phyloP scores from a whole-genome alignment of 2,113 vertebrate genomes.

The Barnardius zonarius region DNA sequence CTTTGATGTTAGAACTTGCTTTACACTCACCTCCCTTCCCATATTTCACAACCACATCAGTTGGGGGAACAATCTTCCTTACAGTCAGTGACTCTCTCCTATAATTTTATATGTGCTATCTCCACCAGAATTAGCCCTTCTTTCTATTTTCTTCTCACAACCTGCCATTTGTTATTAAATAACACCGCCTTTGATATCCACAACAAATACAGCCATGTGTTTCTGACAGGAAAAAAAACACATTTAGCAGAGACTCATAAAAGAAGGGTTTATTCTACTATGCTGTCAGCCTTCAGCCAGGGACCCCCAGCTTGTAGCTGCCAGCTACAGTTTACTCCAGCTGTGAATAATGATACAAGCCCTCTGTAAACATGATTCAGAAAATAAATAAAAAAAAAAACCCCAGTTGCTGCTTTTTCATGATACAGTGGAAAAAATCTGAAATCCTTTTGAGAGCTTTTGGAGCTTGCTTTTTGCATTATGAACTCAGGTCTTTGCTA shows the following conservation, averaged over 20 bases:
- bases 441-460: background rate
- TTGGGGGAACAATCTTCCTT: background rate
- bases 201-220: background rate
- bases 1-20: background rate
- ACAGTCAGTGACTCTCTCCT: background rate
- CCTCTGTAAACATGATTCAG: background rate
- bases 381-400: background rate
- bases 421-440: background rate
- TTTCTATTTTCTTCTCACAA: background rate
- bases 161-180: background rate
- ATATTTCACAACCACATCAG: background rate
- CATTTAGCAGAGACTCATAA: background rate
- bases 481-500: background rate
- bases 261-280: background rate
- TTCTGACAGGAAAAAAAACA: background rate
- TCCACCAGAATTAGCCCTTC: background rate
- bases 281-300: background rate
- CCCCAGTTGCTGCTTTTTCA: background rate
- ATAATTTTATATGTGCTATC: background rate
- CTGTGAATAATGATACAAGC: background rate
- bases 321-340: background rate
- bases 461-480: background rate
- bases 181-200: background rate
- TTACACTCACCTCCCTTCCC: background rate
- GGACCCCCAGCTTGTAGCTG: background rate